Conservation (phyloP, 1,140 invertebrate genomes). For the Mylabris phalerata region DNA sequence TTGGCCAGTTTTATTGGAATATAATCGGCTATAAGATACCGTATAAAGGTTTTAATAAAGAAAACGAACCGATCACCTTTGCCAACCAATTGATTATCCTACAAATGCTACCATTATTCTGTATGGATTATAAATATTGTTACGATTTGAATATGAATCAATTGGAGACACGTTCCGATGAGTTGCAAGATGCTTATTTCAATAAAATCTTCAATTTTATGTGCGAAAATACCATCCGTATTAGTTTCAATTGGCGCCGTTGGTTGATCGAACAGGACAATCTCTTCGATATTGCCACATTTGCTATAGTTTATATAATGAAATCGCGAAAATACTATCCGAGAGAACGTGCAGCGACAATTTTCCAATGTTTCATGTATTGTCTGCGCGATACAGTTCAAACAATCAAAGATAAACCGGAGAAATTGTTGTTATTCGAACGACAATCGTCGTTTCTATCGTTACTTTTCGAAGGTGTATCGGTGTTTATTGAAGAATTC, state of each 20-base stretch:
- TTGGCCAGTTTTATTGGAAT: conserved; percentile 29
- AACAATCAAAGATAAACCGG: conserved; percentile 18
- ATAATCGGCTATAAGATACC: conserved; percentile 40
- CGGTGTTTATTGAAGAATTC: conserved; percentile 57
- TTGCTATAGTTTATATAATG: conserved; percentile 49
- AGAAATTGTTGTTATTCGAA: conserved; percentile 13
- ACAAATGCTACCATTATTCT: conserved; percentile 53
- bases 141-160: conserved; percentile 15
- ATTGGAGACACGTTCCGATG: conserved; percentile 34
- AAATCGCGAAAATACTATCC: conserved; percentile 43
- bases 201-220: conserved; percentile 55
- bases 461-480: conserved; percentile 54
- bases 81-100: conserved; percentile 52
- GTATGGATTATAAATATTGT: conserved; percentile 44
- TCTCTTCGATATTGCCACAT: conserved; percentile 55
- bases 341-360: conserved; percentile 59
- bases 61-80: conserved; percentile 41
- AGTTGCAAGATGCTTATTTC: conserved; percentile 55
- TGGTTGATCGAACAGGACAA: conserved; percentile 40
- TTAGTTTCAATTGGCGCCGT: conserved; percentile 51
- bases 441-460: conserved; percentile 42
- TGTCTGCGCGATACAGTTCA: conserved; percentile 52
- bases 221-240: conserved; percentile 53
- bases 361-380: conserved; percentile 63
- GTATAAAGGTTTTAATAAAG: conserved; percentile 21